A percentile compares a stretch with the other conserved stretches of the same genome.
phyloP scores from a whole-genome alignment of 2,797 vertebrate genomes.

The Orestias chungarensis region DNA sequence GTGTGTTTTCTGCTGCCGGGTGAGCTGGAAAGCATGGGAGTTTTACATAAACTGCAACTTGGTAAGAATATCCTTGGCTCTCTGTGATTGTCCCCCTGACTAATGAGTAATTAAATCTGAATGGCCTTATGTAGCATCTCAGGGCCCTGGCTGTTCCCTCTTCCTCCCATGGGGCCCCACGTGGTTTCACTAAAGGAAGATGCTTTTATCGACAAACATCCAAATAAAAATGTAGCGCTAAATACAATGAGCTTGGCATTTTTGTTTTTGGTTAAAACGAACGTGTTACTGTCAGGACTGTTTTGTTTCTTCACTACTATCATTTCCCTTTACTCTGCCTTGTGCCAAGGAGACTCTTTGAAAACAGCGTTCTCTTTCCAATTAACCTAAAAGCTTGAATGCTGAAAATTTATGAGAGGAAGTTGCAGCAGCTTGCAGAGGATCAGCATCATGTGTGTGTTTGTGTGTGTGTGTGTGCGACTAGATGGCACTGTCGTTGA shows the following conservation, averaged over 20 bases:
- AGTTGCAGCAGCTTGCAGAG: constrained; percentile 53
- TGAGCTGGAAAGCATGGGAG: constrained; percentile 10
- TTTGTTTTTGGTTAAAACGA: constrained; percentile 21
- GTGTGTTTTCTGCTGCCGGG: not conserved
- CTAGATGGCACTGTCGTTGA: constrained; percentile 29
- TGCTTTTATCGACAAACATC: not conserved
- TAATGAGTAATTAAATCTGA: constrained; percentile 39
- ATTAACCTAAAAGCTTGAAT: constrained; percentile 54
- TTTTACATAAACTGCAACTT: constrained; percentile 47
- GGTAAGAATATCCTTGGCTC: constrained; percentile 1
- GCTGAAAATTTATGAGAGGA: constrained; percentile 26
- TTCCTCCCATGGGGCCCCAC: constrained; percentile 9
- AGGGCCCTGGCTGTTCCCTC: constrained; percentile 9
- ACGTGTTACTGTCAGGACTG: constrained; percentile 2
- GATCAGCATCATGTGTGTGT: constrained; percentile 49
- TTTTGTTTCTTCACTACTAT: not conserved
- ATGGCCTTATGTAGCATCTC: constrained; percentile 7
- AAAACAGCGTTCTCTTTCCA: constrained; percentile 44
- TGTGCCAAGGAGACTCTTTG: constrained; percentile 25
- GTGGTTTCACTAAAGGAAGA: not conserved
- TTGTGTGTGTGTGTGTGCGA: constrained; percentile 10
- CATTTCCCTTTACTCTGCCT: not conserved
- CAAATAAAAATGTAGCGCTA: not conserved
- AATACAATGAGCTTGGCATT: constrained; percentile 10
- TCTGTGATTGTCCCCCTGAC: constrained; percentile 37